These are phyloP conservation scores for Myodes glareolus DNA, from an alignment of 2,113 vertebrate genomes.

Conservation along the genomic window DNA sequence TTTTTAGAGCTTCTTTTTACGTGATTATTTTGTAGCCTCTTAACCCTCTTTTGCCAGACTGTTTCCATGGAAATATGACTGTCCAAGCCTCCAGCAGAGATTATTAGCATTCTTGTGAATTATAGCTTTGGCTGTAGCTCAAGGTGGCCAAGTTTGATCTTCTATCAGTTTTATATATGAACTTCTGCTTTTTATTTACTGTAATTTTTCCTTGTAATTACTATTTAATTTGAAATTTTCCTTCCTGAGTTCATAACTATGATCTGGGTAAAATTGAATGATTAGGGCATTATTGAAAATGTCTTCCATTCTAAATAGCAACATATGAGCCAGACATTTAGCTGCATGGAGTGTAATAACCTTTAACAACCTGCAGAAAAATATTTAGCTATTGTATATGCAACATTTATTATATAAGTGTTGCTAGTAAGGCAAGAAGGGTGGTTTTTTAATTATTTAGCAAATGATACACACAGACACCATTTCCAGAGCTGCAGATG, in stretches of 20 bases:
- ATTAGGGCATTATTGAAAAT: background rate
- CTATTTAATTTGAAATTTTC: background rate
- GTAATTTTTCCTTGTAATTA: constrained; percentile 28
- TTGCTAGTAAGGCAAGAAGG: background rate
- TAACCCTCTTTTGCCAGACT: constrained; percentile 74
- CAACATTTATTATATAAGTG: background rate
- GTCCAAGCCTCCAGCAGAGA: constrained; percentile 54
- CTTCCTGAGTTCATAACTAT: background rate
- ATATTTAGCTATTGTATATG: background rate
- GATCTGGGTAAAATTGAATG: constrained; percentile 1
- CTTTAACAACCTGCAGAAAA: background rate
- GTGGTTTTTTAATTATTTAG: constrained; percentile 11
- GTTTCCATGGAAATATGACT: constrained; percentile 81
- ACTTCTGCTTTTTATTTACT: background rate
- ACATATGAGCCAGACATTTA: background rate
- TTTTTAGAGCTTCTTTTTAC: constrained; percentile 77
- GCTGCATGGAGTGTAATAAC: background rate
- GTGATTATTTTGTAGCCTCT: constrained; percentile 78
- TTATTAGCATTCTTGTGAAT: constrained; percentile 72
- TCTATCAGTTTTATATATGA: constrained; percentile 32
- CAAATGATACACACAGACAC: background rate
- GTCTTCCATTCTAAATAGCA: constrained; percentile 23
- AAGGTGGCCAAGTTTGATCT: background rate
- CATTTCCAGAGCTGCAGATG: background rate
- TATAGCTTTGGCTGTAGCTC: constrained; percentile 34